Conservation (phyloP, 1,140 invertebrate genomes). For the Argopecten irradians region DNA sequence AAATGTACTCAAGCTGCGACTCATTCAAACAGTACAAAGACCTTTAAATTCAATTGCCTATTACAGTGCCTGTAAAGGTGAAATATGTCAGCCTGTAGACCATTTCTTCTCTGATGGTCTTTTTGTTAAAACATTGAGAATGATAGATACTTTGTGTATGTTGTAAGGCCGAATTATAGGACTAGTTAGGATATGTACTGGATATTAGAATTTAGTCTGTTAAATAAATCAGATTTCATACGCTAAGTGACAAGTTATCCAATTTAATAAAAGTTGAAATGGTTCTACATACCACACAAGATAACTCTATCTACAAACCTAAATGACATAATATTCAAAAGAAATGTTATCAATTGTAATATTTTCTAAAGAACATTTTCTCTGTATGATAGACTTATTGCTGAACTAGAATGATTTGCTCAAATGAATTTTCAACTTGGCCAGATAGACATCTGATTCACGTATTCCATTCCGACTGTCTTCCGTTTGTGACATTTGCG, state of each 20-base stretch:
- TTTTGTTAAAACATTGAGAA: neutral
- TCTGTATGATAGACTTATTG: neutral
- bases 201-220: slow-evolving; percentile 18
- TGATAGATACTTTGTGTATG: neutral
- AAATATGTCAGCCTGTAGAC: neutral
- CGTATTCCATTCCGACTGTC: neutral
- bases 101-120: slow-evolving; percentile 4
- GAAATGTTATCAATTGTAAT: no score
- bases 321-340: neutral
- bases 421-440: no score
- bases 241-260: neutral
- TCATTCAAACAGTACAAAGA: slow-evolving; percentile 5
- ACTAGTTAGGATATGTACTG: neutral
- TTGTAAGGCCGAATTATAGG: slow-evolving; percentile 1
- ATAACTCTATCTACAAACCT: neutral
- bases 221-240: slow-evolving; percentile 19
- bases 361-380: no score
- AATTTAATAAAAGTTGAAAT: neutral
- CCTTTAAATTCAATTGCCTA: slow-evolving; percentile 22
- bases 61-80: neutral
- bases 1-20: slow-evolving; percentile 8
- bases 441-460: neutral
- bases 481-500: neutral
- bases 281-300: neutral
- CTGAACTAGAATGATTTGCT: no score